A percentile compares a stretch with the other conserved stretches of the same genome.
Evolutionary conservation across 2,113 vertebrate genomes (phyloP).

Genomic region (Etheostoma cragini): DNA sequence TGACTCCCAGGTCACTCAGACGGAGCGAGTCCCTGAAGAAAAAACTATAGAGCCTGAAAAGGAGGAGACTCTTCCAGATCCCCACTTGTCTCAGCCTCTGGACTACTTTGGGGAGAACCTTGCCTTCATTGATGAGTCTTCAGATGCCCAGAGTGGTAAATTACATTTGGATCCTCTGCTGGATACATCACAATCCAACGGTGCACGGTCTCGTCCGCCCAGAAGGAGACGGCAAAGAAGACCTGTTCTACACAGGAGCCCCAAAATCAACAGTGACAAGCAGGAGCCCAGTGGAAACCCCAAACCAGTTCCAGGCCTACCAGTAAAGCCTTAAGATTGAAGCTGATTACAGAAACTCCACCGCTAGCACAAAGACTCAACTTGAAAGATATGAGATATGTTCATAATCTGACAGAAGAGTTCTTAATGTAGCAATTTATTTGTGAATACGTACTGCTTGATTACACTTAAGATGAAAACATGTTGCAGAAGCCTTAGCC

Average conservation of each 20-base stretch:
- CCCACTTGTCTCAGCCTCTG: conserved; percentile 80
- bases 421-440: conserved; percentile 16
- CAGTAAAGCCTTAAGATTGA: conserved; percentile 57
- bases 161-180: conserved; percentile 77
- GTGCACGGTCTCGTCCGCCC: conserved; percentile 41
- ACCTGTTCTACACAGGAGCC: conserved; percentile 53
- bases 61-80: conserved; percentile 46
- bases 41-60: conserved; percentile 44
- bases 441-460: conserved; percentile 46
- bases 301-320: conserved; percentile 51
- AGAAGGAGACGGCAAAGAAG: conserved; percentile 79
- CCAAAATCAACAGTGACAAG: conserved; percentile 53
- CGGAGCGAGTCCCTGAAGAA: conserved; percentile 75
- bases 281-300: conserved; percentile 74
- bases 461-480: conserved; percentile 40
- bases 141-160: conserved; percentile 87
- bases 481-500: conserved; percentile 52
- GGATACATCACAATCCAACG: conserved; percentile 54
- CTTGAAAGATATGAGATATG: not conserved
- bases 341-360: not conserved
- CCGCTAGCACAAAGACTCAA: conserved; percentile 37
- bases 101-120: conserved; percentile 92
- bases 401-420: conserved; percentile 21
- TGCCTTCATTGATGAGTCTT: conserved; percentile 92
- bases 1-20: conserved; percentile 79